Conservation (phyloP, 2,888 invertebrate species). For the Dusona sp. region DNA sequence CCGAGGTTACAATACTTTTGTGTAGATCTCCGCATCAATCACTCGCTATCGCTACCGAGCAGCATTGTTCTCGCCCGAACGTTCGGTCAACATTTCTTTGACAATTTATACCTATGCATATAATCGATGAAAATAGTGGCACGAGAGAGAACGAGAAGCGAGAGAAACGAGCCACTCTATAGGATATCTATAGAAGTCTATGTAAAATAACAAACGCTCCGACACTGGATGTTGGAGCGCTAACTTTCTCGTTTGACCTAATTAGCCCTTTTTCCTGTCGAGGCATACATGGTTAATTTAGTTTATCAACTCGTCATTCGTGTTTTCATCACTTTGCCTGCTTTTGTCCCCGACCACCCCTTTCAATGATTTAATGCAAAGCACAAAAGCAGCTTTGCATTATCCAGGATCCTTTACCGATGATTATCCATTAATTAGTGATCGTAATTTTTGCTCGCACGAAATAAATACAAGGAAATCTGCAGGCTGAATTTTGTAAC, state of each 20-base stretch:
- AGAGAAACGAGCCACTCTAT: neutral
- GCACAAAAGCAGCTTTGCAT: neutral
- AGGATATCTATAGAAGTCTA: conserved; percentile 20
- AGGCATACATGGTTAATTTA: conserved; percentile 8
- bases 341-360: neutral
- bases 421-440: neutral
- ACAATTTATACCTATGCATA: neutral
- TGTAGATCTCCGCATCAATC: conserved; percentile 50
- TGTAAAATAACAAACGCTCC: conserved; percentile 34
- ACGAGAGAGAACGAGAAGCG: conserved; percentile 8
- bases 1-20: conserved; percentile 60
- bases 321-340: neutral
- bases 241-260: conserved; percentile 41
- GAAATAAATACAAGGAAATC: neutral
- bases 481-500: neutral
- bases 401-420: neutral
- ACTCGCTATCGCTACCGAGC: conserved; percentile 29
- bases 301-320: conserved; percentile 22
- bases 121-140: conserved; percentile 3
- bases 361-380: conserved; percentile 3
- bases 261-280: conserved; percentile 8
- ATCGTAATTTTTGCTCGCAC: neutral
- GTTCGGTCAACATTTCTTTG: conserved; percentile 17
- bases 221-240: conserved; percentile 20
- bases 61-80: conserved; percentile 61